Evolutionary conservation across 2,888 invertebrate species (phyloP), one percentile per base, ranked within the genome.

Genomic region (Chymomyza fuscimana): DNA sequence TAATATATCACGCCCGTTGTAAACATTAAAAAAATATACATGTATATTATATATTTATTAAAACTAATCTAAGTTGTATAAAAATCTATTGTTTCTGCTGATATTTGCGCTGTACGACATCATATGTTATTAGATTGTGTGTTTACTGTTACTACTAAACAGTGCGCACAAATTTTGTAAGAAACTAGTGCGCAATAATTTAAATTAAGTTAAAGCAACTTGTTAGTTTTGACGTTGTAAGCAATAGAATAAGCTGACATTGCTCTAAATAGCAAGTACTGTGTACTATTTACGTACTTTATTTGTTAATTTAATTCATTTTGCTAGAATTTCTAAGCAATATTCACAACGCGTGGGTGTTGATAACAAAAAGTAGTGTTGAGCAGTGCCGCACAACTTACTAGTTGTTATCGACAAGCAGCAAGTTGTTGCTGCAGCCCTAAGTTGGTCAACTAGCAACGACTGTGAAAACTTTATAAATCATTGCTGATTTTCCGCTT

Each of bases 1-100:
- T 32, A 51, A 60, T 66, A 32, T 74, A 58, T 71, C 67, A 73
- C 67, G 72, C 67, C 60, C 78, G 59, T 72, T 69, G 65, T 74
- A 52, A 59, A 81, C 81, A 80, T 80, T 80, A 80, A 78, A 80
- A 80, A 80, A 80, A 80, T 80, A 80, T 76, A 70, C 67, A 67
- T 75, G 60, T 73, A 63, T 50, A 32, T 59, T 58, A 22, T 46
- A n/a, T 60, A 69, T 76, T 66, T 69, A 63, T 73, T 78, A 74
- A 60, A 77, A 69, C 65, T 78, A 73, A 67, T 59, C 67, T 72
- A 60, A 73, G 67, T 22, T 72, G 67, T 80, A 73, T 67, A 68
- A 76, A 79, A 79, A 61, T 63, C 61, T 58, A 72, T 75, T 80
- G 72, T 77, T 79, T 68, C 70, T 61, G 69, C 69, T 62, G 67